Percentiles rank a stretch among this genome's conserved stretches.
Evolutionary conservation across 1,140 invertebrate species (phyloP).

Genomic region (Latrodectus geometricus): DNA sequence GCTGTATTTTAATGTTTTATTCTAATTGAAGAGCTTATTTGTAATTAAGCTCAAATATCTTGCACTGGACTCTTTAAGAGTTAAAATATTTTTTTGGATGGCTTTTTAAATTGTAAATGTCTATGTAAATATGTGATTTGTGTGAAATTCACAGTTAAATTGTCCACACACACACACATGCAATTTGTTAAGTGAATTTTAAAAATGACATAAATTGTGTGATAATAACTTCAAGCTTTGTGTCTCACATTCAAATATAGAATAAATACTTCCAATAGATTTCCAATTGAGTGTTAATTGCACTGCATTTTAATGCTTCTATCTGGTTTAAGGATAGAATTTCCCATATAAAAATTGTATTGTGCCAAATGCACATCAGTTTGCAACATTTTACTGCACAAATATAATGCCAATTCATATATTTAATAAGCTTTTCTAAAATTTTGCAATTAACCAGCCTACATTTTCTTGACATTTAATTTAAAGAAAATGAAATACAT

Average conservation of each 20-base stretch:
- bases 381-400: too few relatives aligned
- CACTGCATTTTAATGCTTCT: background rate
- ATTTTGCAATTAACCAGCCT: too few relatives aligned
- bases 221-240: too few relatives aligned
- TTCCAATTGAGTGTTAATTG: background rate
- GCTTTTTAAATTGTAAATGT: slow-evolving; percentile 30
- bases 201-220: too few relatives aligned
- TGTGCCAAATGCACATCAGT: background rate
- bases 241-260: too few relatives aligned
- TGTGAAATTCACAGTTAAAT: background rate
- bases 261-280: too few relatives aligned
- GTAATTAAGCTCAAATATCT: slow-evolving; percentile 30
- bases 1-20: slow-evolving; percentile 1
- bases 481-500: too few relatives aligned
- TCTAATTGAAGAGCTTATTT: slow-evolving; percentile 50
- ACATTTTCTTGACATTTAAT: too few relatives aligned
- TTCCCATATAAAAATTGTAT: background rate
- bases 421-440: too few relatives aligned
- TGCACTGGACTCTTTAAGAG: background rate
- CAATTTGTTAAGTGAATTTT: too few relatives aligned
- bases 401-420: too few relatives aligned
- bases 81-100: slow-evolving; percentile 37
- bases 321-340: background rate
- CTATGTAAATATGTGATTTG: slow-evolving; percentile 26
- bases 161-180: too few relatives aligned